Evolutionary conservation across 2,888 invertebrate genomes (phyloP).

Genomic region (Drosophila lacicola): DNA sequence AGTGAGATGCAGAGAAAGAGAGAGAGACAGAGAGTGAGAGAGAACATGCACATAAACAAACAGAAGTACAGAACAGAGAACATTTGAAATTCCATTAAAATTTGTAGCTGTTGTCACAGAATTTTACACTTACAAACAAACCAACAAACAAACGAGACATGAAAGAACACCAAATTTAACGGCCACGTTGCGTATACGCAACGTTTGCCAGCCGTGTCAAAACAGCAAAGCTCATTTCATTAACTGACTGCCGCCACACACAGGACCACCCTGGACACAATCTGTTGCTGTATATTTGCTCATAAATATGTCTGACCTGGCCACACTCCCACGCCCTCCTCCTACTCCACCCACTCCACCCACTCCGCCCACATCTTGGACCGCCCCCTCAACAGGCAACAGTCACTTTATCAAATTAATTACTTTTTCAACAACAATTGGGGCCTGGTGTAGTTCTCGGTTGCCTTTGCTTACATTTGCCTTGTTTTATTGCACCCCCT

Average conservation of each 20-base stretch:
- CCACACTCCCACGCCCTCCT: constrained; percentile 5
- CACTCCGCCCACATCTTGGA: constrained; percentile 15
- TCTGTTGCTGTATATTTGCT: constrained; percentile 68
- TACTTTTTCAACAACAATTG: constrained; percentile 77
- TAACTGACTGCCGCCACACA: constrained; percentile 51
- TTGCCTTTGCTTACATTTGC: constrained; percentile 64
- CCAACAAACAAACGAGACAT: constrained; percentile 28
- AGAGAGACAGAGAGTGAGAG: constrained; percentile 2
- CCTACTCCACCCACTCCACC: not conserved
- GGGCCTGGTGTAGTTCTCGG: constrained; percentile 3
- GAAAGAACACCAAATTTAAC: constrained; percentile 52
- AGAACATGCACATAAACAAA: constrained; percentile 20
- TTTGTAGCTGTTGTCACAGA: constrained; percentile 64
- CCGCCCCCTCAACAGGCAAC: constrained; percentile 10
- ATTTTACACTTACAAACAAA: constrained; percentile 39
- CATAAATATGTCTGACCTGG: constrained; percentile 62
- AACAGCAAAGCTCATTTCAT: constrained; percentile 69
- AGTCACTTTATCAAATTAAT: constrained; percentile 79
- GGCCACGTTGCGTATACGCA: constrained; percentile 56
- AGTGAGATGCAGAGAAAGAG: constrained; percentile 10
- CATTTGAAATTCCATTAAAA: constrained; percentile 78
- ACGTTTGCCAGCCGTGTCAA: constrained; percentile 46
- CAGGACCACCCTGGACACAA: constrained; percentile 56
- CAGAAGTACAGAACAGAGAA: constrained; percentile 23
- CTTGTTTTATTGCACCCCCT: constrained; percentile 59